These are phyloP conservation scores for Lagenorhynchus albirostris DNA, from an alignment of 2,113 vertebrate species.

Conservation along the genomic window DNA sequence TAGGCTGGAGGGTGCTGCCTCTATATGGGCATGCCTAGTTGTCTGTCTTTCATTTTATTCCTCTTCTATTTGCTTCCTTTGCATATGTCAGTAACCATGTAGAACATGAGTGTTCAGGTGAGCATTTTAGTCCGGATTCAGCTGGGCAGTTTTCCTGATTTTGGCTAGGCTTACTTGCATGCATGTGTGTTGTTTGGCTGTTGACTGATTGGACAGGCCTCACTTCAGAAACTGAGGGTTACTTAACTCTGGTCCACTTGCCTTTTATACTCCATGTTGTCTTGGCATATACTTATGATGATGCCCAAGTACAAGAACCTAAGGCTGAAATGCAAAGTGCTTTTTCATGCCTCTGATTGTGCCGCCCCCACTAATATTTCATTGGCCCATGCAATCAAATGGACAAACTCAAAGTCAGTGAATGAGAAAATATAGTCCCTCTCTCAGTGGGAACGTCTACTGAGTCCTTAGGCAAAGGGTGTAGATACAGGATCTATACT, in stretches of 20 bases:
- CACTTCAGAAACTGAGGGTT: background rate
- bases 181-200: background rate
- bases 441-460: background rate
- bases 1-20: background rate
- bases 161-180: background rate
- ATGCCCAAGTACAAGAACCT: background rate
- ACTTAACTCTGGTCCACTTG: background rate
- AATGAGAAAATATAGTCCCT: background rate
- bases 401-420: background rate
- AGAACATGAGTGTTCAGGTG: background rate
- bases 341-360: background rate
- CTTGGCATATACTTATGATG: background rate
- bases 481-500: background rate
- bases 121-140: background rate
- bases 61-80: background rate
- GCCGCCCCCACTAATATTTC: background rate
- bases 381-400: background rate
- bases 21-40: background rate
- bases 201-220: background rate
- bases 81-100: background rate
- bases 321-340: background rate
- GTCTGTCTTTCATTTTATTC: background rate
- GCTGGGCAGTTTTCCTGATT: no score
- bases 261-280: background rate
- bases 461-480: background rate